Base-by-base conservation (phyloP, 1,140 invertebrate genomes). In the Drosophila repleta region DNA sequence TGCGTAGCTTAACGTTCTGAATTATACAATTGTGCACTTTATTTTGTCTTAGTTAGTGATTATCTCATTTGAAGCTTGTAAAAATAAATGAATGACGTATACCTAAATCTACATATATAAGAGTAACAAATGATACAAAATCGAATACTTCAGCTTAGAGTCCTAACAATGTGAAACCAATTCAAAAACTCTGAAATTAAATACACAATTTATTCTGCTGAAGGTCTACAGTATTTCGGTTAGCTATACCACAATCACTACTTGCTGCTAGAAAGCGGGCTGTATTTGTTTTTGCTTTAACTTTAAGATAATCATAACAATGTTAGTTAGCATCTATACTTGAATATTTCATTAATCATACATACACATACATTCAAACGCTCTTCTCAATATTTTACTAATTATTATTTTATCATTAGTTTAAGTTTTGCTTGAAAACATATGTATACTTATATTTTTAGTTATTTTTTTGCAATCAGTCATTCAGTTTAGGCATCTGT, bases 401-500 rank as follows among this genome's bases (percentile, higher is more conserved):
- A 63, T 74, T 71, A 51, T 65, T 71, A 75, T 64, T 46, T 58
- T 76, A 51, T 58, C 41, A 51, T 83, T 79, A 62, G 76, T 46
- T 73, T 65, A 29, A 43, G 43, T 72, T 62, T 82, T 72, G 46
- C 29, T 61, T 49, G 74, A 76, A 76, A 65, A 73, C 72, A 57
- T 81, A 62, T 46, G 35, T 63, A 35, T 7, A 15, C n/a, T 58
- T 66, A 55, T 43, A 52, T 17, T 20, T 46, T 46, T 46, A 2
- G n/a, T 13, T 39, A 10, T 39, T 46, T 49, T 3, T 58, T 70
- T 72, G 56, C 55, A 66, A 57, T 75, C 66, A 76, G 76, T 85
- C 81, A 87, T 82, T 87, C 78, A 87, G 82, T 88, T 82, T 87
- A 87, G 82, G 82, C 82, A 88, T 87, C 82, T 88, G 78, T 87